Base-by-base conservation (phyloP, 1,140 invertebrate genomes). In the Holcopasites calliopsidis region DNA sequence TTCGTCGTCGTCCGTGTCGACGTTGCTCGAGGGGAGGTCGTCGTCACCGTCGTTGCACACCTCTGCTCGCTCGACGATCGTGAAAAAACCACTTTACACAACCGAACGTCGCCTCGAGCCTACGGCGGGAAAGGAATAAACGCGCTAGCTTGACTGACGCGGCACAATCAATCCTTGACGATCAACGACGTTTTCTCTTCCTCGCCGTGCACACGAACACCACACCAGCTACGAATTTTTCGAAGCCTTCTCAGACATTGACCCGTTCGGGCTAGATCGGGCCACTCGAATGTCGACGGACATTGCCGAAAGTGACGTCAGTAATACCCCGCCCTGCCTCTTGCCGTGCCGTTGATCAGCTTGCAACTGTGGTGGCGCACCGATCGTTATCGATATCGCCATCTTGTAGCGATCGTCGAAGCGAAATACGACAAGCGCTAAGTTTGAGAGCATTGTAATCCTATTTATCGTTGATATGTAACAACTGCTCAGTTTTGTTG, bases 191-290 rank as follows among this genome's bases (percentile, higher is more conserved):
- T 76, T 82, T 80, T 84, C 75, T 83, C 65, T 78, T 74, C 58
- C 69, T 77, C 70, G 65, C 64, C 80, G 70, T 60, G 62, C 82
- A 85, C 80, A 77, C 77, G 52, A 84, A 77, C 85, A 79, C 84
- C 92, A 93, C 93, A 93, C 93, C 93, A 92, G 93, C 92, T 87
- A 89, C 88, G 82, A 92, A 93, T 93, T 94, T 93, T 94, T 93
- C 93, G 93, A 94, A 93, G 93, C 93, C 87, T 91, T 86, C 90
- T 93, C 93, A 93, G 94, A 94, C 94, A 94, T 95, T 94, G 93
- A 93, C 94, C 93, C 92, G 92, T 93, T 94, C 94, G 94, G 90
- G 80, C 72, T 82, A 88, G 85, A 87, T 91, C 92, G 91, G 92
- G 85, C 87, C 90, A 90, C 88, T 93, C 93, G 93, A 93, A 90